Conservation (phyloP, 2,113 vertebrate genomes). For the Himantopus leucocephalus region DNA sequence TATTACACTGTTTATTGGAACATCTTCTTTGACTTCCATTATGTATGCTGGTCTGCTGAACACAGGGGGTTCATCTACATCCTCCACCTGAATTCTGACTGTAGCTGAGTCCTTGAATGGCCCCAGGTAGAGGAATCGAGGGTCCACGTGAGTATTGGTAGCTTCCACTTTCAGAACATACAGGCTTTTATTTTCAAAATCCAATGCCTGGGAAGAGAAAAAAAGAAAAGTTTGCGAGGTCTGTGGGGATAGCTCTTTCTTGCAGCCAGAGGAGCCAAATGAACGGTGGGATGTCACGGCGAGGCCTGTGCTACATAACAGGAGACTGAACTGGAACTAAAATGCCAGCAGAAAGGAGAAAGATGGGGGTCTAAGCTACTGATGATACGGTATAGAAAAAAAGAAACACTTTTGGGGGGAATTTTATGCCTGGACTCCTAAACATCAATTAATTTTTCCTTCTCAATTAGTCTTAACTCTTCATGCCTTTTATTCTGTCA, state of each 20-base stretch:
- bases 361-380: background rate
- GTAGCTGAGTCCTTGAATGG: slow-evolving; percentile 89
- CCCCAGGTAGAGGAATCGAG: slow-evolving; percentile 84
- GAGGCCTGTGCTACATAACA: background rate
- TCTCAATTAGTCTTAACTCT: background rate
- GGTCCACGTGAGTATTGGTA: slow-evolving; percentile 84
- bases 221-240: background rate
- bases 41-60: slow-evolving; percentile 86
- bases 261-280: background rate
- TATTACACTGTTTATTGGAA: slow-evolving; percentile 77
- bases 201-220: slow-evolving; percentile 77
- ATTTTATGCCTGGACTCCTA: background rate
- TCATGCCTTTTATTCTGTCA: background rate
- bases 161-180: slow-evolving; percentile 91
- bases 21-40: slow-evolving; percentile 90
- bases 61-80: slow-evolving; percentile 90
- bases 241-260: background rate
- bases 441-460: background rate
- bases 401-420: background rate
- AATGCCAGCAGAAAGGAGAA: background rate
- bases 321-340: background rate
- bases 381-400: background rate
- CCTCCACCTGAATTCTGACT: slow-evolving; percentile 87
- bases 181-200: slow-evolving; percentile 88
- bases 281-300: background rate